Conservation (phyloP, 2,888 invertebrate genomes). For the Epinotia bilunana region DNA sequence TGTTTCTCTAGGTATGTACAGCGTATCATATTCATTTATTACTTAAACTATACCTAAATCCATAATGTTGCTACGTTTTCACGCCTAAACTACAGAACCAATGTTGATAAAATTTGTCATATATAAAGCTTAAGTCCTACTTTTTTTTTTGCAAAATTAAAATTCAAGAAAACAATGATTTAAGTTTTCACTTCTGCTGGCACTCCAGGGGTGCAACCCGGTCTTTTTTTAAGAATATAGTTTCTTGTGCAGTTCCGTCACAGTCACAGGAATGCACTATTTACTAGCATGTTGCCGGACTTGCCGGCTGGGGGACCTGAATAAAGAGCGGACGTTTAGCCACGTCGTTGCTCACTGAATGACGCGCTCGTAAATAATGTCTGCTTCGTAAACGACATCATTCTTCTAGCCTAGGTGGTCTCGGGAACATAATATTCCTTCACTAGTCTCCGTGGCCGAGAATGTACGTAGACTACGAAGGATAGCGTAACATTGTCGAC, state of each 20-base stretch:
- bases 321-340: constrained; percentile 43
- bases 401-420: constrained; percentile 45
- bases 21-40: no score
- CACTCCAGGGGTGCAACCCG: no score
- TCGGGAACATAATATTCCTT: constrained; percentile 35
- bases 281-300: constrained; percentile 29
- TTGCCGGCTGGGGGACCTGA: constrained; percentile 34
- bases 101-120: no score
- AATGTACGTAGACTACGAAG: not conserved
- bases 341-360: constrained; percentile 43
- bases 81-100: no score
- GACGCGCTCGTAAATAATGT: constrained; percentile 45
- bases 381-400: constrained; percentile 44
- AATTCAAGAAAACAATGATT: no score
- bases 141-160: no score
- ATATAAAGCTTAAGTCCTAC: no score
- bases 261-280: constrained; percentile 7
- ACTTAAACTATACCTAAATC: no score
- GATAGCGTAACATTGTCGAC: constrained; percentile 7
- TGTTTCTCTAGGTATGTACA: no score
- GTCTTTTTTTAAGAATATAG: not conserved
- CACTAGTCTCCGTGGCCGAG: not conserved
- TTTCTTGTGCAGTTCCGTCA: not conserved
- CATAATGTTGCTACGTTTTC: no score
- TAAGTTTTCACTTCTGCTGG: no score